A percentile compares a stretch with the other conserved stretches of the same genome.
Conservation (phyloP, 2,888 invertebrate species). For the Julus scandinavius region DNA sequence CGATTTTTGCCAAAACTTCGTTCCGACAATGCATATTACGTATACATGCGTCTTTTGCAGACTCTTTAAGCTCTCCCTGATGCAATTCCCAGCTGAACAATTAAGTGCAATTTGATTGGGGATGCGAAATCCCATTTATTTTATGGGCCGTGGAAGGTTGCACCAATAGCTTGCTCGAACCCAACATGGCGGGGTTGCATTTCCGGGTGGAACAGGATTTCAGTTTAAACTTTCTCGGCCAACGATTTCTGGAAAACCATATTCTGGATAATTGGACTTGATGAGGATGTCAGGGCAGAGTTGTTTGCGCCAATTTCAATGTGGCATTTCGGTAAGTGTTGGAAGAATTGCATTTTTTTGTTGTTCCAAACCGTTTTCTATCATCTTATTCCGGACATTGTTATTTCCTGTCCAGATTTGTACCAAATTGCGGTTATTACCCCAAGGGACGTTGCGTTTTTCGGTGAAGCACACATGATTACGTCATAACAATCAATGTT, state of each 20-base stretch:
- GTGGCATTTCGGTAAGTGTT: background rate
- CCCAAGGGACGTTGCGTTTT: too few species aligned
- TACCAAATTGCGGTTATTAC: background rate
- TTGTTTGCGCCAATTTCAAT: background rate
- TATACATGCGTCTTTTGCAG: background rate
- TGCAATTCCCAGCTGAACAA: slow-evolving; percentile 15
- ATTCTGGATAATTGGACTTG: slow-evolving; percentile 5
- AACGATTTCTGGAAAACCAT: background rate
- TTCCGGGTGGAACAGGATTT: slow-evolving; percentile 19
- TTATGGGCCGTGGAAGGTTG: slow-evolving; percentile 6
- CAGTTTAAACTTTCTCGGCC: slow-evolving; percentile 2
- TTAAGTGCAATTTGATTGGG: slow-evolving; percentile 36
- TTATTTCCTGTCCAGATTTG: background rate
- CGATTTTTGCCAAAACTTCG: background rate
- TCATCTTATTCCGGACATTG: background rate
- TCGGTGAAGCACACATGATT: too few species aligned
- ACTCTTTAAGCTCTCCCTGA: background rate
- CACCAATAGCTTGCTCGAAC: background rate
- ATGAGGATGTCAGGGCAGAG: background rate
- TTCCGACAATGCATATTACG: background rate
- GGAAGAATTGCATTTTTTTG: background rate
- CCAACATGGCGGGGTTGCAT: background rate
- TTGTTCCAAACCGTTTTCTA: background rate
- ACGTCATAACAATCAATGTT: too few species aligned
- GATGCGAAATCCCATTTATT: slow-evolving; percentile 30